These are phyloP conservation scores for Acropternis orthonyx DNA, from an alignment of 2,797 vertebrate genomes.

Conservation along the genomic window DNA sequence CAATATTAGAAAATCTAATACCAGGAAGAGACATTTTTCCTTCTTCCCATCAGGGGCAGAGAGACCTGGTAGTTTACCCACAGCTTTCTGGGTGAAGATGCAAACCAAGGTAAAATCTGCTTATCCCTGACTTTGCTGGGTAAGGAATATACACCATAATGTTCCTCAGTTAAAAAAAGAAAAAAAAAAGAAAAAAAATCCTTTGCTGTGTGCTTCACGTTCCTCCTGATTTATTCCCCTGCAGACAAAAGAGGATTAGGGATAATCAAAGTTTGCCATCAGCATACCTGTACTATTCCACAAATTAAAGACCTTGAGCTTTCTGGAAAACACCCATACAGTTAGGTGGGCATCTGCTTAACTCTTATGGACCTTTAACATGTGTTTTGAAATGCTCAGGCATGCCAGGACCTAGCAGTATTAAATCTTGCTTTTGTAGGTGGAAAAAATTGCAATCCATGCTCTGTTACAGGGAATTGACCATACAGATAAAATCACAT, in stretches of 20 bases:
- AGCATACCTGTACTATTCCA: not conserved
- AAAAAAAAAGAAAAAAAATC: not conserved
- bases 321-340: not conserved
- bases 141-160: not conserved
- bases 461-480: not conserved
- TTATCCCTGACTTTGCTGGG: not conserved
- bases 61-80: not conserved
- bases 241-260: conserved; percentile 33
- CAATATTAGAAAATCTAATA: conserved; percentile 62
- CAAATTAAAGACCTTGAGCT: conserved; percentile 21
- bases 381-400: not conserved
- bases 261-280: conserved; percentile 35
- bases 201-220: not conserved
- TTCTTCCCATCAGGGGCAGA: not conserved
- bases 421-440: not conserved
- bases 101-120: conserved; percentile 21
- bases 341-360: not conserved
- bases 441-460: conserved; percentile 12
- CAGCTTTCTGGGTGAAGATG: not conserved
- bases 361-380: not conserved
- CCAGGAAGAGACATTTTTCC: conserved; percentile 24
- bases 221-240: not conserved
- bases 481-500: not conserved
- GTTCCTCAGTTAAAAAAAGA: not conserved
- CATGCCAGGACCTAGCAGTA: not conserved